Evolutionary conservation across 2,797 vertebrate species (phyloP).

Genomic region (Pyrocephalus nanus): DNA sequence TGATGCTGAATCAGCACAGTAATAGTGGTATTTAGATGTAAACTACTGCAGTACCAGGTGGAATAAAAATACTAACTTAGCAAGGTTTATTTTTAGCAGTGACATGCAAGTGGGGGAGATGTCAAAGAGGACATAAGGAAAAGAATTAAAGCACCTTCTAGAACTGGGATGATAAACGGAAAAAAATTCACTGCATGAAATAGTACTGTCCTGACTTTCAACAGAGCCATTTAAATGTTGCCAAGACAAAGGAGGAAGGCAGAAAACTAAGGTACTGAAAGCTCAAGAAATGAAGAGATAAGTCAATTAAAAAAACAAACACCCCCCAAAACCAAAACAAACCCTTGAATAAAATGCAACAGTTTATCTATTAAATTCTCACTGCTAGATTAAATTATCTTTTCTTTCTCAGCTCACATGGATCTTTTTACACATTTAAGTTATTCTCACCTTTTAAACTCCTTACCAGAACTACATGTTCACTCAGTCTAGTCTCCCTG

Average conservation of each 20-base stretch:
- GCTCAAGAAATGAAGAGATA: not conserved
- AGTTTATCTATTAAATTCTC: not conserved
- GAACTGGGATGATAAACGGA: not conserved
- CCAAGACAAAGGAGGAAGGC: not conserved
- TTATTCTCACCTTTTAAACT: not conserved
- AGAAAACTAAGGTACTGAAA: not conserved
- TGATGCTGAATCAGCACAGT: not conserved
- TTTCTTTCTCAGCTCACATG: not conserved
- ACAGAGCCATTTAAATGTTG: not conserved
- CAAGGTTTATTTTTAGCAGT: slow-evolving; percentile 11
- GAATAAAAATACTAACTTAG: not conserved
- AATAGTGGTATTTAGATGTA: not conserved
- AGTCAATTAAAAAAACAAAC: not conserved
- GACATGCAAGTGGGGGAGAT: not conserved
- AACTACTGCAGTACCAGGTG: not conserved
- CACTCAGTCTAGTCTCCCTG: not conserved
- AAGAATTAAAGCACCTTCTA: not conserved
- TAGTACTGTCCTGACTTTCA: not conserved
- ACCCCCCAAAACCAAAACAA: not conserved
- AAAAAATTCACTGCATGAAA: not conserved
- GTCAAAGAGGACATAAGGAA: not conserved
- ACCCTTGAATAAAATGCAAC: not conserved
- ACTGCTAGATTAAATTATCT: not conserved
- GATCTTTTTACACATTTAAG: not conserved
- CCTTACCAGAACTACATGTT: not conserved